Conservation (phyloP, 1,140 invertebrate genomes). For the Trichonephila inaurata region DNA sequence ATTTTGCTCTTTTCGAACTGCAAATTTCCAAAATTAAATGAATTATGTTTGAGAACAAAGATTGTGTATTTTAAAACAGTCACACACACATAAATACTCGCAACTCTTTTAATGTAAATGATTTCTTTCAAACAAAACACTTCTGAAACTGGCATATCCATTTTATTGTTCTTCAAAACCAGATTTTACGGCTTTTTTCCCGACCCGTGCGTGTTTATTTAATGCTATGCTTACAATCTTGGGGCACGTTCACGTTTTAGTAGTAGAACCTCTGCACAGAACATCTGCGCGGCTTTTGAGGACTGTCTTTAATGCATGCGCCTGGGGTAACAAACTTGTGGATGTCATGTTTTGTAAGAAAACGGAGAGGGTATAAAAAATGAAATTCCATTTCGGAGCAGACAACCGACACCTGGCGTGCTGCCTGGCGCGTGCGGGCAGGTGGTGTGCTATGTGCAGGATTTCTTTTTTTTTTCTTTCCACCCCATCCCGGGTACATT, state of each 20-base stretch:
- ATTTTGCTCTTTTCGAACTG: too few relatives aligned
- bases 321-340: constrained; percentile 45
- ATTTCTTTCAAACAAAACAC: too few relatives aligned
- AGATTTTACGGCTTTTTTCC: too few relatives aligned
- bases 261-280: neutral
- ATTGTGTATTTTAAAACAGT: too few relatives aligned
- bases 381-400: constrained; percentile 15
- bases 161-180: too few relatives aligned
- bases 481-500: neutral
- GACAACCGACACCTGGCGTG: constrained; percentile 73
- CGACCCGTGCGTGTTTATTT: too few relatives aligned
- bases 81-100: too few relatives aligned
- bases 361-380: neutral
- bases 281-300: neutral
- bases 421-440: constrained; percentile 70
- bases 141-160: too few relatives aligned
- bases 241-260: neutral
- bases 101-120: too few relatives aligned
- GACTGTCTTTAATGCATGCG: neutral
- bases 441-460: constrained; percentile 33
- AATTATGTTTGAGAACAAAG: too few relatives aligned
- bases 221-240: neutral
- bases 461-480: neutral
- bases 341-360: constrained; percentile 14
- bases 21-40: too few relatives aligned